phyloP scores from a whole-genome alignment of 2,113 vertebrate genomes.

The Hemibagrus wyckioides region DNA sequence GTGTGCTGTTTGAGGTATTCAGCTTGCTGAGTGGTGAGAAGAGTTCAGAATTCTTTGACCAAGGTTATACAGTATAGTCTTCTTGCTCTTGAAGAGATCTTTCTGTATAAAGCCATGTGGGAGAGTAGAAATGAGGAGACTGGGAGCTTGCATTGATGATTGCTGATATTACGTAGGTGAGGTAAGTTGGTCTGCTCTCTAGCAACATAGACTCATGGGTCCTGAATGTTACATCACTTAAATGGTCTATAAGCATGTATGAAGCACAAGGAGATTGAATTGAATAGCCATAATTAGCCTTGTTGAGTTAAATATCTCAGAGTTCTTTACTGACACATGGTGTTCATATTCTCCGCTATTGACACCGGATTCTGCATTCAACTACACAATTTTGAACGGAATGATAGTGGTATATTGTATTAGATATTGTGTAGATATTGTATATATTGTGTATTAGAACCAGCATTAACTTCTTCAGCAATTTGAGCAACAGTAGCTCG shows the following conservation, averaged over 20 bases:
- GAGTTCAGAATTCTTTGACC: background rate
- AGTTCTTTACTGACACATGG: background rate
- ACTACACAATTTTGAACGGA: background rate
- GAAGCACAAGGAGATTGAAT: background rate
- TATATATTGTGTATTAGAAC: no score
- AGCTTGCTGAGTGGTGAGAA: background rate
- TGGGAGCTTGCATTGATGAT: background rate
- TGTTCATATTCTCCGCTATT: background rate
- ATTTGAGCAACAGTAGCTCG: no score
- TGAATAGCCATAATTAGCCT: background rate
- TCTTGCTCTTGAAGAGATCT: background rate
- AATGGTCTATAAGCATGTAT: background rate
- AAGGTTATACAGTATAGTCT: background rate
- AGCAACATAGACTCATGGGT: background rate
- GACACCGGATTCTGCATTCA: background rate
- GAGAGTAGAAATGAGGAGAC: background rate
- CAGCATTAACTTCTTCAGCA: no score
- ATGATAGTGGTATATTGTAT: no score
- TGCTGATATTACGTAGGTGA: background rate
- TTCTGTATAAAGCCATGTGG: background rate
- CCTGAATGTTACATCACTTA: background rate
- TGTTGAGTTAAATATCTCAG: background rate
- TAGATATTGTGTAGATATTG: no score
- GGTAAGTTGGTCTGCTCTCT: background rate
- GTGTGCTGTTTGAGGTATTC: conserved; percentile 9